phyloP scores from a whole-genome alignment of 1,140 invertebrate species.

The Drosophila burlai region DNA sequence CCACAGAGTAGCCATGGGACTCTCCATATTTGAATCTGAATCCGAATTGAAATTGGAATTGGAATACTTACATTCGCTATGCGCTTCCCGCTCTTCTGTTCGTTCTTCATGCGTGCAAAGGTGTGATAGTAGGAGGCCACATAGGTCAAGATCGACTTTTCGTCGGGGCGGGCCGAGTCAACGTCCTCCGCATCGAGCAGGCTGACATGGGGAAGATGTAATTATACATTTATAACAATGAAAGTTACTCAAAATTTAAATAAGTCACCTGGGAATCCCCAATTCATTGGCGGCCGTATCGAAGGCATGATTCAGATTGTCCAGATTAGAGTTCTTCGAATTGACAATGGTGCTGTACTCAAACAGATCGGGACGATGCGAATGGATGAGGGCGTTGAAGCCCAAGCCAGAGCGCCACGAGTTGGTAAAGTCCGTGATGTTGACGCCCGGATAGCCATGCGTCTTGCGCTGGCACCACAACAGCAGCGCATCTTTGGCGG shows the following conservation, averaged over 20 bases:
- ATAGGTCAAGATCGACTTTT: slow-evolving; percentile 99
- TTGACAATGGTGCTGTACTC: slow-evolving; percentile 92
- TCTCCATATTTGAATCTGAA: slow-evolving; percentile 19
- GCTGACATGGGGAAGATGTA: too few relatives aligned
- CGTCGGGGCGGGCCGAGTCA: slow-evolving; percentile 95
- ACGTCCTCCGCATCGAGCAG: slow-evolving; percentile 93
- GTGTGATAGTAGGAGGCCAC: slow-evolving; percentile 99
- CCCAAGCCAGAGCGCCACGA: slow-evolving; percentile 98
- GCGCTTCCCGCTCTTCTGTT: slow-evolving; percentile 97
- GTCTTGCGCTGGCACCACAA: slow-evolving; percentile 99
- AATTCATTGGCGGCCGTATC: slow-evolving; percentile 96
- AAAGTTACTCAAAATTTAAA: neutral
- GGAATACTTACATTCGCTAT: slow-evolving; percentile 95
- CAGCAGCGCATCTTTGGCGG: slow-evolving; percentile 98
- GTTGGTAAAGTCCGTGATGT: slow-evolving; percentile 92
- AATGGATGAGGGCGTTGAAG: slow-evolving; percentile 98
- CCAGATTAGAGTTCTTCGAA: slow-evolving; percentile 90
- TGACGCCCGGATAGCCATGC: slow-evolving; percentile 94
- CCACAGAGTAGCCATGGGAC: slow-evolving; percentile 13
- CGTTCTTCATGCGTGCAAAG: slow-evolving; percentile 99
- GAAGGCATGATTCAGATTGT: slow-evolving; percentile 98
- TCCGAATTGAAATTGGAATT: slow-evolving; percentile 5
- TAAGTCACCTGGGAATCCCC: slow-evolving; percentile 90
- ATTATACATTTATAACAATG: too few relatives aligned
- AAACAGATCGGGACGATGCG: slow-evolving; percentile 97